Evolutionary conservation across 1,140 invertebrate species (phyloP), one percentile per base, ranked within the genome.

Genomic region (Leptonema lineaticorne): DNA sequence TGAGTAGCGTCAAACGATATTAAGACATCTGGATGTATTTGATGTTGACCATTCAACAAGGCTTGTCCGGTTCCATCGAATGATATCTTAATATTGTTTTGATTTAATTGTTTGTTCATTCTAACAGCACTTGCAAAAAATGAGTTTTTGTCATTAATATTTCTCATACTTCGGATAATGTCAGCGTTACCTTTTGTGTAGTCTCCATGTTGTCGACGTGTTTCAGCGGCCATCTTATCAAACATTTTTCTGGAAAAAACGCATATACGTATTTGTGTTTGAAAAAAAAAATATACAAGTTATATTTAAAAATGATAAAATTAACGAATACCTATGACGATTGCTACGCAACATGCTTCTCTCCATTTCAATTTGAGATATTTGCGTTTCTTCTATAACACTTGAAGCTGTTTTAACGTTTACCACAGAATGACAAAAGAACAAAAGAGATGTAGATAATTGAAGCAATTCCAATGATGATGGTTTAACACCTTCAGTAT

Each of bases 381-480:
- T 69, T 72, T 80, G 78, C 6, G 75, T 73, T 70, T 80, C 76
- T 59, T 77, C 73, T 53, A 80, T 74, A 20, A 81, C 75, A 0
- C 72, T 74, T 45, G 69, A 62, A 22, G 76, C 78, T 6, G 75
- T 71, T 70, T 66, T 76, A 27, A 75, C 76, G 68, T 75, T 77
- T 26, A 79, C 75, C 6, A 79, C 72, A 4, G 78, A 74, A 69
- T 80, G 75, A 14, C 74, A 76, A 59, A 81, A 78, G 73, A 81
- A 80, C 7, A 80, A 67, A 26, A 79, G 46, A 8, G 79, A 79
- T 2, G 80, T 74, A 28, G 73, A 72, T 11, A 81, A 65, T 69
- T 81, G 79, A n/a, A 80, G 57, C 14, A 79, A 27, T 68, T 72
- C 68, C 6, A 72, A 48, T 7, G 9, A 50, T n/a, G 48, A 66